Conservation (phyloP, 2,113 vertebrate species). For the Bucco capensis region DNA sequence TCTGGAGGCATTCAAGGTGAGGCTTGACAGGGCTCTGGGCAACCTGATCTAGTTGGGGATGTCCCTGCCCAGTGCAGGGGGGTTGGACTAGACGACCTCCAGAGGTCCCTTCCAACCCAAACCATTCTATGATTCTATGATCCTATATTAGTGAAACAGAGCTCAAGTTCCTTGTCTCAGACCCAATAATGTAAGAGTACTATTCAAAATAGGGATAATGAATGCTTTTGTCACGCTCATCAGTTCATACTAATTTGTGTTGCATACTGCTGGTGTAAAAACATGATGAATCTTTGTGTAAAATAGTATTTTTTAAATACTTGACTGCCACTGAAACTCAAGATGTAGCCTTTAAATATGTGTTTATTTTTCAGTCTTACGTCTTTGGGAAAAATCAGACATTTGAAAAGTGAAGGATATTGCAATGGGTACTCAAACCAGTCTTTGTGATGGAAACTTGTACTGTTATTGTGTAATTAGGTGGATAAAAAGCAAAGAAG, state of each 20-base stretch:
- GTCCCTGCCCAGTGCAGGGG: too few species aligned
- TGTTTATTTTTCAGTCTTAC: not conserved
- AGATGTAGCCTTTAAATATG: not conserved
- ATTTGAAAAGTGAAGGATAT: not conserved
- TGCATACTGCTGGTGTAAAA: not conserved
- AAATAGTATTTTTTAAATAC: not conserved
- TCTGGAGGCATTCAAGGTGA: too few species aligned
- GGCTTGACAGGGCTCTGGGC: too few species aligned
- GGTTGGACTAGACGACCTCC: too few species aligned
- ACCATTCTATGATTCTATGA: too few species aligned
- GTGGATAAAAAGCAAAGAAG: not conserved
- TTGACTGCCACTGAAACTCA: not conserved
- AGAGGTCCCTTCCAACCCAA: too few species aligned
- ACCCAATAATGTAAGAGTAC: not conserved
- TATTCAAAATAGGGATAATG: not conserved
- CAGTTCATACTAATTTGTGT: not conserved
- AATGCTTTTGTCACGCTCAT: not conserved
- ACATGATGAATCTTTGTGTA: not conserved
- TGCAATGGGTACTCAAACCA: not conserved
- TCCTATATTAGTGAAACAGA: not conserved
- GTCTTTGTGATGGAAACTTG: not conserved
- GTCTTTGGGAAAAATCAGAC: not conserved
- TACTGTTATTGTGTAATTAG: constrained; percentile 10
- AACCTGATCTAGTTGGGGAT: too few species aligned
- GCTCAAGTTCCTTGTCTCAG: not conserved